phyloP scores from a whole-genome alignment of 2,888 invertebrate species.

The Teinopalpus imperialis region DNA sequence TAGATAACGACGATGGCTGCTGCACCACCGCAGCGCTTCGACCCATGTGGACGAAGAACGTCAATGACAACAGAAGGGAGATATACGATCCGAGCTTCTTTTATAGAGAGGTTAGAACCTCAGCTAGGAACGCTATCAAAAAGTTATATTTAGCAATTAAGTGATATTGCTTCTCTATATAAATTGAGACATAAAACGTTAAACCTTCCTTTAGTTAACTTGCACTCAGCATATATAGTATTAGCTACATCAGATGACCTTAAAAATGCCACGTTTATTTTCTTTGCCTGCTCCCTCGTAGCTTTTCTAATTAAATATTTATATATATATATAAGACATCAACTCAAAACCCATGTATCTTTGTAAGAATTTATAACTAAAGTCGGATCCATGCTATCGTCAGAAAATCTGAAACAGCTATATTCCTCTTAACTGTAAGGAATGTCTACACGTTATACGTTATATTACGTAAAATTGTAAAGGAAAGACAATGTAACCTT shows the following conservation, averaged over 20 bases:
- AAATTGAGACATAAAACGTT: too few species aligned
- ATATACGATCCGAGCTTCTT: too few species aligned
- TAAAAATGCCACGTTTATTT: slow-evolving; percentile 95
- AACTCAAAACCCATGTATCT: slow-evolving; percentile 87
- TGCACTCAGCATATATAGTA: slow-evolving; percentile 92
- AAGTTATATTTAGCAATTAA: too few species aligned
- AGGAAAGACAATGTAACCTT: neutral
- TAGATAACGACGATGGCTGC: too few species aligned
- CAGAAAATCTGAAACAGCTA: slow-evolving; percentile 94
- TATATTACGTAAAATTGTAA: neutral
- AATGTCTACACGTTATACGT: neutral
- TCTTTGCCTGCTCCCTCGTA: slow-evolving; percentile 95
- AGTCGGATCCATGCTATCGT: slow-evolving; percentile 94
- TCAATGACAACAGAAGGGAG: too few species aligned
- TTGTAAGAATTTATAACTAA: slow-evolving; percentile 93
- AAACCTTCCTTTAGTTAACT: slow-evolving; percentile 87
- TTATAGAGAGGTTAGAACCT: too few species aligned
- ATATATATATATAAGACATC: too few species aligned
- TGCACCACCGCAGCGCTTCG: too few species aligned
- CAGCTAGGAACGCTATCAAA: too few species aligned
- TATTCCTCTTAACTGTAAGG: slow-evolving; percentile 70
- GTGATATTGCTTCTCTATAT: too few species aligned
- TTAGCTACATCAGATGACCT: slow-evolving; percentile 89
- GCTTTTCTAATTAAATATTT: too few species aligned
- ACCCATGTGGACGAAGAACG: too few species aligned